Percentiles rank a stretch among this genome's conserved stretches.
Conservation (phyloP, 2,113 vertebrate species). For the Carlito syrichta region DNA sequence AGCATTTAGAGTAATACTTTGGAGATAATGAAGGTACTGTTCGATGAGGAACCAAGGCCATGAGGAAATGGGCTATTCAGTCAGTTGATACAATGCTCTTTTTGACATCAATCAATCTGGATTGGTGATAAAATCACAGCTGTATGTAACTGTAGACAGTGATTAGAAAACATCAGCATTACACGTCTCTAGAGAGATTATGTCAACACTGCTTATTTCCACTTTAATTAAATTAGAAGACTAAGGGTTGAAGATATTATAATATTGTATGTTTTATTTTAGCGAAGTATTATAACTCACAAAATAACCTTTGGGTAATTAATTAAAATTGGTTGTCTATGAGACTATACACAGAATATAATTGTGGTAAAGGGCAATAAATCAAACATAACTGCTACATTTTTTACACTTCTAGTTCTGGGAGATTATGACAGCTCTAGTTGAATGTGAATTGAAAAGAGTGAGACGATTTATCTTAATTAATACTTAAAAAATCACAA, state of each 20-base stretch:
- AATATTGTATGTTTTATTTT: neutral
- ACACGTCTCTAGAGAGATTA: neutral
- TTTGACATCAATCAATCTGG: neutral
- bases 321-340: neutral
- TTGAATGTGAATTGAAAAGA: neutral
- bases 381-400: neutral
- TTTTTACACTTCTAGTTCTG: neutral
- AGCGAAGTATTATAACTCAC: neutral
- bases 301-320: constrained; percentile 15
- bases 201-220: neutral
- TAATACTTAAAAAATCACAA: neutral
- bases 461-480: neutral
- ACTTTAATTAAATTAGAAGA: neutral
- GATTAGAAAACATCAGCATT: neutral
- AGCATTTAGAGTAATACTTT: neutral
- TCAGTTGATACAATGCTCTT: neutral
- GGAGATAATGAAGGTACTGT: neutral
- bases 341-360: neutral
- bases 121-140: neutral
- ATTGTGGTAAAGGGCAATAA: neutral
- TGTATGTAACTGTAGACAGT: neutral
- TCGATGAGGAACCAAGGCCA: neutral
- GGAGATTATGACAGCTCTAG: neutral
- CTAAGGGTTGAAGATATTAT: neutral
- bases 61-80: neutral